These are phyloP conservation scores for Drosophila sp. DNA, from an alignment of 1,140 invertebrate genomes.

Conservation along the genomic window DNA sequence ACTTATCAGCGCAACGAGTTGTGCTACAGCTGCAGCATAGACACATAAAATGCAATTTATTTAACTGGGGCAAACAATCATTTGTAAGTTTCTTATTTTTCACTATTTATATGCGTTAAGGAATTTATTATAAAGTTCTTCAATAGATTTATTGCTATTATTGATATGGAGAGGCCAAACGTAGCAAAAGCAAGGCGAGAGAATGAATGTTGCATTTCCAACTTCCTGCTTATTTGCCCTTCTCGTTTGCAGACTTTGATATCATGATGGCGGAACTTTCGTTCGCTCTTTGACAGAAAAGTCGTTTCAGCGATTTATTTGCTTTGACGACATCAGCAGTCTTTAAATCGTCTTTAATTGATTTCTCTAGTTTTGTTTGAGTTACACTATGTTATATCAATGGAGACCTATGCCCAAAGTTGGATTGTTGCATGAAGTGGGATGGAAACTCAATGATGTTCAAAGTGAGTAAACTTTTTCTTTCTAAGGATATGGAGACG, in stretches of 20 bases:
- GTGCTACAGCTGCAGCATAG: constrained; percentile 4
- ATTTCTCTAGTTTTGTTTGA: constrained; percentile 22
- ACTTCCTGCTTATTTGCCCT: background rate
- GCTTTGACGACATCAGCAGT: background rate
- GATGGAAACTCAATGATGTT: too few relatives aligned
- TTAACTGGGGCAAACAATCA: constrained; percentile 11
- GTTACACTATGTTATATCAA: background rate
- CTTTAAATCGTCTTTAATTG: constrained; percentile 17
- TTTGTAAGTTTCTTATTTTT: constrained; percentile 18
- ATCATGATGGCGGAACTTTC: background rate
- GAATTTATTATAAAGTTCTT: constrained; percentile 9
- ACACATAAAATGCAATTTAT: constrained; percentile 20
- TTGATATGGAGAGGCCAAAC: background rate
- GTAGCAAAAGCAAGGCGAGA: background rate
- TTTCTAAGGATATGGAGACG: too few relatives aligned
- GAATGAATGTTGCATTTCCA: constrained; percentile 5
- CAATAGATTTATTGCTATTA: constrained; percentile 7
- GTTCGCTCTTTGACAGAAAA: constrained; percentile 11
- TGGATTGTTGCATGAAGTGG: background rate
- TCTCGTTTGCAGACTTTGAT: constrained; percentile 15
- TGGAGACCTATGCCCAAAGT: constrained; percentile 14
- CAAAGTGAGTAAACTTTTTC: too few relatives aligned
- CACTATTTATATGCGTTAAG: background rate
- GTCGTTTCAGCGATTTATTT: constrained; percentile 8
- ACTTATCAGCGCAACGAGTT: background rate